Conservation (phyloP, 1,140 invertebrate species). For the Plectrocnemia conspersa region DNA sequence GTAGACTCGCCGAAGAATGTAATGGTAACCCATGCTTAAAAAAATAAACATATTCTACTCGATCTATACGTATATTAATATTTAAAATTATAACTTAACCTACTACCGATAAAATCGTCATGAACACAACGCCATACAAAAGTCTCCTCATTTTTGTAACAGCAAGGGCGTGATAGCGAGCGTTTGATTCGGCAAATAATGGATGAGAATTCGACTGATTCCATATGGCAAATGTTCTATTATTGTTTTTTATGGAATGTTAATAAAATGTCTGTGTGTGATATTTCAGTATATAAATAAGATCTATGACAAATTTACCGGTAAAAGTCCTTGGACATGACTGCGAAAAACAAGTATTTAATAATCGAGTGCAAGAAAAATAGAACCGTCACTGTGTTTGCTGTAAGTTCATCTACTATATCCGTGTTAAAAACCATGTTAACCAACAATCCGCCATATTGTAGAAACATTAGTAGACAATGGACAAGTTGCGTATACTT, state of each 20-base stretch:
- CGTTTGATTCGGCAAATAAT: constrained; percentile 76
- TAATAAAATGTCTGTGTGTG: neutral
- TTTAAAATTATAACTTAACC: constrained; percentile 39
- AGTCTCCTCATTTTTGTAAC: constrained; percentile 72
- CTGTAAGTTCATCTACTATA: constrained; percentile 75
- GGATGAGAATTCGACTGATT: constrained; percentile 78
- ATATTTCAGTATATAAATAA: neutral
- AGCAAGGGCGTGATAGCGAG: constrained; percentile 65
- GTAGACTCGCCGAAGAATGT: constrained; percentile 74
- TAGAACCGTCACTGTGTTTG: constrained; percentile 74
- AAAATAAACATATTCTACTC: neutral
- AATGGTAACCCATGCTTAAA: constrained; percentile 62
- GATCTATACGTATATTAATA: neutral
- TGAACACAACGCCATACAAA: constrained; percentile 60
- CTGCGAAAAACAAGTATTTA: constrained; percentile 67
- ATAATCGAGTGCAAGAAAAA: constrained; percentile 75
- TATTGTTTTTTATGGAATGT: constrained; percentile 4
- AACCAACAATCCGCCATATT: constrained; percentile 59
- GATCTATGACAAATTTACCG: constrained; percentile 46
- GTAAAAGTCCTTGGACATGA: constrained; percentile 70
- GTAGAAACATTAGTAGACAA: constrained; percentile 58
- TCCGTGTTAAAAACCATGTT: constrained; percentile 67
- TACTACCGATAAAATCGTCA: constrained; percentile 56
- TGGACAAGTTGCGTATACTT: constrained; percentile 58
- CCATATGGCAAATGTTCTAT: constrained; percentile 68